These are phyloP conservation scores for Monochamus alternatus DNA, from an alignment of 2,888 invertebrate genomes.

Conservation along the genomic window DNA sequence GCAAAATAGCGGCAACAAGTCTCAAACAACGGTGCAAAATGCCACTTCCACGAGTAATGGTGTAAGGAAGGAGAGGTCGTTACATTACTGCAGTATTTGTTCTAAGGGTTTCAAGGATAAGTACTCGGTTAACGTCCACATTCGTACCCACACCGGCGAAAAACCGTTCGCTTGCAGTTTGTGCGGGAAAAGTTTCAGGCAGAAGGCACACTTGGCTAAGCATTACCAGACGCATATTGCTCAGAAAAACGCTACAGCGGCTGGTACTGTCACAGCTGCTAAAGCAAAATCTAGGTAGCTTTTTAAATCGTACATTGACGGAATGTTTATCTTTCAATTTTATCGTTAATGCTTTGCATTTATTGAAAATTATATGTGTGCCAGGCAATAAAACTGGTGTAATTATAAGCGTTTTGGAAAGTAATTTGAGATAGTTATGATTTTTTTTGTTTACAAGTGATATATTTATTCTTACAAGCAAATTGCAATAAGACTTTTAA, in stretches of 20 bases:
- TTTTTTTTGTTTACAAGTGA: too few species aligned
- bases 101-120: slow-evolving; percentile 96
- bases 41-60: slow-evolving; percentile 80
- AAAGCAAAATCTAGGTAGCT: slow-evolving; percentile 69
- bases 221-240: slow-evolving; percentile 95
- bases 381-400: neutral
- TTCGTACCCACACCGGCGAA: slow-evolving; percentile 97
- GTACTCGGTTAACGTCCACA: slow-evolving; percentile 98
- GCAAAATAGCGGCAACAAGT: slow-evolving; percentile 68
- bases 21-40: slow-evolving; percentile 64
- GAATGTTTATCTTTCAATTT: slow-evolving; percentile 42
- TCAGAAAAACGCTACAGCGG: slow-evolving; percentile 83
- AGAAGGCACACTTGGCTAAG: slow-evolving; percentile 93
- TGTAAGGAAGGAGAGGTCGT: slow-evolving; percentile 88
- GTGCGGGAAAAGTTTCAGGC: slow-evolving; percentile 94
- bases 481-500: too few species aligned
- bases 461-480: too few species aligned
- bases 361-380: neutral
- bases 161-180: slow-evolving; percentile 96
- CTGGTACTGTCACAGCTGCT: slow-evolving; percentile 73
- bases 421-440: too few species aligned
- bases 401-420: neutral
- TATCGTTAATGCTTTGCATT: slow-evolving; percentile 26
- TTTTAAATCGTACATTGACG: slow-evolving; percentile 38
- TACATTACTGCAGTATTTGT: slow-evolving; percentile 95